Evolutionary conservation across 2,888 invertebrate species (phyloP), one percentile per base, ranked within the genome.

Genomic region (Oegoconia quadripuncta): DNA sequence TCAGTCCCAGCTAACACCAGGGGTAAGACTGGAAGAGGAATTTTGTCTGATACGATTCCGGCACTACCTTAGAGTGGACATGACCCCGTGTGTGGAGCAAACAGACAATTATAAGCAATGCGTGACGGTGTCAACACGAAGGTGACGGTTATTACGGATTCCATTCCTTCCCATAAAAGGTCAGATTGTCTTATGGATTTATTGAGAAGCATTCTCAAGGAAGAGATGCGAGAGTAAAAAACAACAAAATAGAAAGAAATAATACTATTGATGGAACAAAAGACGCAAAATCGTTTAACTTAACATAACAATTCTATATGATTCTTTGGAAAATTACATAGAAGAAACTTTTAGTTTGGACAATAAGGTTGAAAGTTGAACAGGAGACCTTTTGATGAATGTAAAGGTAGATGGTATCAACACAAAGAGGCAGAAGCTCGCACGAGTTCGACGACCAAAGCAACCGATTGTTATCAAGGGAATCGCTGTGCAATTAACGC

Each of bases 391-490:
- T 45, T 36, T 37, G 37, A 34, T 29, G 34, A 39, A 32, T 41
- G 38, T 44, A 13, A n/a, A 27, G 42, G 40, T 41, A 44, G 64
- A 66, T 65, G 47, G 39, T 59, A 70, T 67, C 64, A 42, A 26
- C 47, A 64, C 46, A 60, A 65, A 47, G 59, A 55, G 37, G 54
- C 61, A 68, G 64, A 72, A 70, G 70, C 73, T 77, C 75, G 65
- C 77, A 74, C 69, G 72, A 55, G 79, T 71, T 79, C 75, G 56
- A 55, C 65, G 77, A 70, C 77, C 76, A 67, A 47, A 52, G 52
- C 52, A 59, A 42, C 33, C 44, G 71, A 78, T 78, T 68, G 66
- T 72, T 74, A 76, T 80, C 76, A 57, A 56, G 41, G 55, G 69
- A 66, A 74, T 72, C 54, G 59, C 69, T 62, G 52, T 59, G 66